Base-by-base conservation (phyloP, 2,888 invertebrate genomes). In the Sesia bembeciformis region DNA sequence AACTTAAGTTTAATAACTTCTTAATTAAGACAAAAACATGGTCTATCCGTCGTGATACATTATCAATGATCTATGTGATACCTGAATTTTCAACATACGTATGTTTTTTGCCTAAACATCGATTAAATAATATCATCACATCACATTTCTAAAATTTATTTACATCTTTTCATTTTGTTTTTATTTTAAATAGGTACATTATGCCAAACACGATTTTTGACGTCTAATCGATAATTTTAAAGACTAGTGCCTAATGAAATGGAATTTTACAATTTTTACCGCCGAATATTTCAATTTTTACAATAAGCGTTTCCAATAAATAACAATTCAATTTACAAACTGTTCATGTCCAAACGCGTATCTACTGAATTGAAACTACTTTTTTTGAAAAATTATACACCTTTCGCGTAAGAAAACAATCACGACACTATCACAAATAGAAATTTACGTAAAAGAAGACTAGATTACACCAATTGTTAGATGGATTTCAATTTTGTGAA, bases 141-240 rank as follows among this genome's bases (percentile, higher is more conserved):
- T 83, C 82, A 89, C 87, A 75, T 77, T 65, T 73, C 84, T 86
- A 86, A 81, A 58, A 64, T 67, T 87, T 86, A 86, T 68, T 86
- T 86, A 85, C 87, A 69, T 76, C 64, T 67, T 65, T 66, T 66
- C 63, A 61, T 52, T 54, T 62, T 62, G 58, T 60, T 57, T 57
- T 63, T 66, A 67, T 69, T 75, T 65, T 68, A 68, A 72, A 74
- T 76, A 71, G 72, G 76, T 82, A 83, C 74, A 76, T 70, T 70
- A 76, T 73, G 85, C 85, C 87, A 86, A 88, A 88, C 78, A 76
- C 69, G 76, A 84, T 82, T 87, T 86, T 87, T 78, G 84, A 84
- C 85, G 64, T 75, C 80, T 84, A 85, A 76, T 64, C 67, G 67
- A 77, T 74, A 66, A 62, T 72, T 72, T 76, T 73, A 70, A 64